Evolutionary conservation across 2,888 invertebrate genomes (phyloP).

Genomic region (Tineola bisselliella): DNA sequence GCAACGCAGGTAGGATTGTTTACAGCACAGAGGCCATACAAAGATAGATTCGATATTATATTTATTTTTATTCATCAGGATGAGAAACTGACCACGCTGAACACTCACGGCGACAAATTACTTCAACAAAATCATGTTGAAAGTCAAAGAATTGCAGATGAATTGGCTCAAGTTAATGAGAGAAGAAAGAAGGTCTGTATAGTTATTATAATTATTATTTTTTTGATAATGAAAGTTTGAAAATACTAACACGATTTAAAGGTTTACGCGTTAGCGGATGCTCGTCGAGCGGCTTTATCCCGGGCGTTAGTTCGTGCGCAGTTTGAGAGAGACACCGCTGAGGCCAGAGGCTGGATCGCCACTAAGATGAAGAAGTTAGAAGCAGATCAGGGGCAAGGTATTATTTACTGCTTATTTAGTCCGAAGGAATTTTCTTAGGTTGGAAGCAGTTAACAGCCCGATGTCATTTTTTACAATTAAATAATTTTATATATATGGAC

Average conservation of each 20-base stretch:
- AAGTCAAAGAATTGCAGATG: slow-evolving; percentile 78
- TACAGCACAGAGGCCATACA: too few species aligned
- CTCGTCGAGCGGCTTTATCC: slow-evolving; percentile 74
- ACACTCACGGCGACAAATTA: slow-evolving; percentile 87
- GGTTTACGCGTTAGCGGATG: slow-evolving; percentile 74
- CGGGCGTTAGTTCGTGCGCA: slow-evolving; percentile 87
- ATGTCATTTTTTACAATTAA: too few species aligned
- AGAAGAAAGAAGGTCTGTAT: slow-evolving; percentile 70
- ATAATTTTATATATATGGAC: too few species aligned
- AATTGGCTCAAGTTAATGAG: slow-evolving; percentile 78
- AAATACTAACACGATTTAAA: too few species aligned
- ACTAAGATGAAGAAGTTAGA: slow-evolving; percentile 90
- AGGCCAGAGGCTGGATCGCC: slow-evolving; percentile 90
- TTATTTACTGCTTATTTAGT: neutral
- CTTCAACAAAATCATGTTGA: slow-evolving; percentile 93
- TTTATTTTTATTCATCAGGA: slow-evolving; percentile 61
- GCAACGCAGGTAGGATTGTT: slow-evolving; percentile 66
- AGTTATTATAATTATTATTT: too few species aligned
- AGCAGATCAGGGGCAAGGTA: slow-evolving; percentile 73
- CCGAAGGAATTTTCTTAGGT: neutral
- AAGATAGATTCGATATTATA: too few species aligned
- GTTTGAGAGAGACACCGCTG: slow-evolving; percentile 91
- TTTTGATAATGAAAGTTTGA: too few species aligned
- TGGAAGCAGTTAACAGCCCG: neutral
- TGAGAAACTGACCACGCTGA: slow-evolving; percentile 83